phyloP scores from a whole-genome alignment of 1,140 invertebrate genomes.

The Nautilus pompilius region DNA sequence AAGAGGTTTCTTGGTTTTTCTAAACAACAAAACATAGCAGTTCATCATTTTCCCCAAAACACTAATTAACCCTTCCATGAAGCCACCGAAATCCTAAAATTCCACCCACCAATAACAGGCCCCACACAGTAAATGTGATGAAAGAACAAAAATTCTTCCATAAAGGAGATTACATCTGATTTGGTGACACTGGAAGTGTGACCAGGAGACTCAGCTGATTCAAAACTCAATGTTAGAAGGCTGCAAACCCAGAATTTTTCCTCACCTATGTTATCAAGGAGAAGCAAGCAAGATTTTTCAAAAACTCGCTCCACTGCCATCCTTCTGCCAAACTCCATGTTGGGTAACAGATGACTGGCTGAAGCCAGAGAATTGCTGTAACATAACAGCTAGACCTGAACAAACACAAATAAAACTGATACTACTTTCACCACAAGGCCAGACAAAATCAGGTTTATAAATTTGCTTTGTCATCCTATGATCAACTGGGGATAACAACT shows the following conservation, averaged over 20 bases:
- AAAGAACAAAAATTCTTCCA: too few species aligned
- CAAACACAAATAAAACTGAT: too few species aligned
- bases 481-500: too few species aligned
- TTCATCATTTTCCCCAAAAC: neutral
- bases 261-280: conserved; percentile 71
- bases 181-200: neutral
- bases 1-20: too few species aligned
- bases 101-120: neutral
- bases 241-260: neutral
- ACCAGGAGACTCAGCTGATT: neutral
- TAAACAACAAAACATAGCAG: too few species aligned
- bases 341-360: conserved; percentile 82
- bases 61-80: neutral
- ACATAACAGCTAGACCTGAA: too few species aligned
- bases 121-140: too few species aligned
- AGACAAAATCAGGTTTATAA: too few species aligned
- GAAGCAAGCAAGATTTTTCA: conserved; percentile 80
- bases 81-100: neutral
- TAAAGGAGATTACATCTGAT: too few species aligned
- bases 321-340: conserved; percentile 97
- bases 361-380: too few species aligned
- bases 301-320: conserved; percentile 94
- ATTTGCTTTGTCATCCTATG: too few species aligned
- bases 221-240: neutral
- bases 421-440: too few species aligned